Evolutionary conservation across 2,113 vertebrate genomes (phyloP).

Genomic region (Caretta caretta): DNA sequence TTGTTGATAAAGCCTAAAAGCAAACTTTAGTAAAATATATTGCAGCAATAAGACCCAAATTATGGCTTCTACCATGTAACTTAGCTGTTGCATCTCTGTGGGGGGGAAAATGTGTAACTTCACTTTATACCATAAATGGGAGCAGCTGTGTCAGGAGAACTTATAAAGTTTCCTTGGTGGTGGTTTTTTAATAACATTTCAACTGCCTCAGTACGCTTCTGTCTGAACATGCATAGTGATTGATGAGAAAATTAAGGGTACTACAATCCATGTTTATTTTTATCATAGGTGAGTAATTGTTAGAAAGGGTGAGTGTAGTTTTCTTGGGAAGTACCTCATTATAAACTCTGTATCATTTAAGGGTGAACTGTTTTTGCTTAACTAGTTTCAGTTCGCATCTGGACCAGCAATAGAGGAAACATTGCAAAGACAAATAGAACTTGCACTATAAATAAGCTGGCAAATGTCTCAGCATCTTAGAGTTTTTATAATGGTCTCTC

Average conservation of each 20-base stretch:
- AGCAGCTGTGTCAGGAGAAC: background rate
- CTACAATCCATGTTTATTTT: constrained; percentile 63
- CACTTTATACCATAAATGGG: background rate
- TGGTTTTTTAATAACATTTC: background rate
- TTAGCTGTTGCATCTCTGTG: background rate
- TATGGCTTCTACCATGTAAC: background rate
- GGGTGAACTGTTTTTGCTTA: constrained; percentile 60
- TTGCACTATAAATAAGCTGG: background rate
- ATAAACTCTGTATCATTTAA: constrained; percentile 73
- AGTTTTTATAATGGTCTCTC: background rate
- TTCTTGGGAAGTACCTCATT: constrained; percentile 79
- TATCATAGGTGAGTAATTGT: constrained; percentile 67
- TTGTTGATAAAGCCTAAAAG: background rate
- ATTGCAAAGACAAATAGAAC: constrained; percentile 7
- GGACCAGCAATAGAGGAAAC: constrained; percentile 9
- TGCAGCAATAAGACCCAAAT: background rate
- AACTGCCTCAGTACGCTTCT: background rate
- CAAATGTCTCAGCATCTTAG: constrained; percentile 32
- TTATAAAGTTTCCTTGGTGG: background rate
- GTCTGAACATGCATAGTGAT: background rate
- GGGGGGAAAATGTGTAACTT: background rate
- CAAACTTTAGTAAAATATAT: background rate
- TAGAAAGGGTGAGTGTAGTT: constrained; percentile 61
- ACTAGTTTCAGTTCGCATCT: constrained; percentile 60
- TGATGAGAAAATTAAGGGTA: constrained; percentile 25